These are phyloP conservation scores for Abscondita cerata DNA, from an alignment of 2,888 invertebrate genomes.

Conservation along the genomic window DNA sequence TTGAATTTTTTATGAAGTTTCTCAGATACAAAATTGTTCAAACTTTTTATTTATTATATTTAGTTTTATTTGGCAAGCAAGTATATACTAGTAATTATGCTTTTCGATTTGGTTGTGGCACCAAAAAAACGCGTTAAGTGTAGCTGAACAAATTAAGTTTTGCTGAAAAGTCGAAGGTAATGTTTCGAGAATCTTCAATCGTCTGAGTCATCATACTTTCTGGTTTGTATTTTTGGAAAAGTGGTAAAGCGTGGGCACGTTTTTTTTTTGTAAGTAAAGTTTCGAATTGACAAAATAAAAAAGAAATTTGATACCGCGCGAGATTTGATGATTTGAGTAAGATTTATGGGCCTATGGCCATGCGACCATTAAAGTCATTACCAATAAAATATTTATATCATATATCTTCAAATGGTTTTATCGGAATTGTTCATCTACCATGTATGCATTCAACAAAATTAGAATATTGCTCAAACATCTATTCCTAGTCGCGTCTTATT, in stretches of 20 bases:
- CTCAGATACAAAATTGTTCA: background rate
- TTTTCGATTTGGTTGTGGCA: background rate
- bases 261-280: background rate
- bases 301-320: no score
- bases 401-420: slow-evolving; percentile 58
- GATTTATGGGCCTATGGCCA: no score
- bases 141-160: background rate
- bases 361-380: no score
- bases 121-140: background rate
- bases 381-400: slow-evolving; percentile 14
- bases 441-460: slow-evolving; percentile 61
- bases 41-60: background rate
- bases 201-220: background rate
- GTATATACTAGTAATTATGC: background rate
- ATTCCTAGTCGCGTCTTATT: slow-evolving; percentile 54
- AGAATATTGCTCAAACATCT: slow-evolving; percentile 62
- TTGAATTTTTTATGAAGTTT: background rate
- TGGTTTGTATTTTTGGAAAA: background rate
- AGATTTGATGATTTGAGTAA: no score
- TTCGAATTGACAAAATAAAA: background rate
- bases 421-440: slow-evolving; percentile 55
- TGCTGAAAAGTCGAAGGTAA: slow-evolving; percentile 1
- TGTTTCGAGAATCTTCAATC: background rate
- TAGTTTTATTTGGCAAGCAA: background rate
- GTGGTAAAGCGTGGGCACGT: background rate